These are phyloP conservation scores for Leptarthrus brevirostris DNA, from an alignment of 2,888 invertebrate species.

Conservation along the genomic window DNA sequence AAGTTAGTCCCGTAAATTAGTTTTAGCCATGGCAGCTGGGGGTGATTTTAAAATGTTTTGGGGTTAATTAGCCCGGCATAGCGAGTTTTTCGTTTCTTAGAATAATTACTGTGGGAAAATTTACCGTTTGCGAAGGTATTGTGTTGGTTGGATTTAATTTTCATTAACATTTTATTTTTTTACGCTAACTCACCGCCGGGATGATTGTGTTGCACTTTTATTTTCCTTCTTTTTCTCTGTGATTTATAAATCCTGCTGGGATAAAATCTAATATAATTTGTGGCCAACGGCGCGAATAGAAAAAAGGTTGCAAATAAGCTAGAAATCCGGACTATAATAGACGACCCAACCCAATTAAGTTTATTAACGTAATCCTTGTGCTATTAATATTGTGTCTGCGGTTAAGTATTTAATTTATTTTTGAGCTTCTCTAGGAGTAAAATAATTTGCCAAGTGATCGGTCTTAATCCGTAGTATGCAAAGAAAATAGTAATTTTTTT, in stretches of 20 bases:
- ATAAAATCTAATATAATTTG: neutral
- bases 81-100: neutral
- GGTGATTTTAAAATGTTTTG: slow-evolving; percentile 31
- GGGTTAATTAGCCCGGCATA: slow-evolving; percentile 30
- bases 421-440: too few relatives aligned
- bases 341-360: neutral
- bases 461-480: too few relatives aligned
- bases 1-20: slow-evolving; percentile 36
- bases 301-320: neutral
- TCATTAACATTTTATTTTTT: slow-evolving; percentile 37
- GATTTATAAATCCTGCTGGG: slow-evolving; percentile 18
- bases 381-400: slow-evolving; percentile 7
- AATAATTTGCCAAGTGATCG: too few relatives aligned
- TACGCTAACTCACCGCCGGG: neutral
- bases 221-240: neutral
- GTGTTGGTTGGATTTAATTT: slow-evolving; percentile 18
- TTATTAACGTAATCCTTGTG: slow-evolving; percentile 8
- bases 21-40: slow-evolving; percentile 13
- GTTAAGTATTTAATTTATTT: neutral
- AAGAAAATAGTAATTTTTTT: too few relatives aligned
- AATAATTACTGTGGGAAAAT: neutral
- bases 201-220: slow-evolving; percentile 26
- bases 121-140: neutral
- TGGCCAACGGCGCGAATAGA: neutral
- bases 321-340: neutral